Conservation (phyloP, 2,797 vertebrate genomes). For the Denticeps clupeoides region DNA sequence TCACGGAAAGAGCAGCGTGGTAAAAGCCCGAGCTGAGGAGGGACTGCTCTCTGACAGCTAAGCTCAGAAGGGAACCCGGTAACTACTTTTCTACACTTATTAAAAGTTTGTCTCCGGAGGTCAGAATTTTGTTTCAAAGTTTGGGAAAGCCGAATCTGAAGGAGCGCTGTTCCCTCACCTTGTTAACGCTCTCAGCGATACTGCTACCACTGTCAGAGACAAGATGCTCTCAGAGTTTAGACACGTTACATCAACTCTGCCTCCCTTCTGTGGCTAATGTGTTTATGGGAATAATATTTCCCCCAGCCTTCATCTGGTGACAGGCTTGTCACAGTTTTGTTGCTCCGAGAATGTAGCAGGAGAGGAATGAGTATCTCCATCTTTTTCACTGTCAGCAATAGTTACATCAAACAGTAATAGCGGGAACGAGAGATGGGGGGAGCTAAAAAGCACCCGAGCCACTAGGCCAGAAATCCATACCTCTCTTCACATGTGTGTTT, state of each 20-base stretch:
- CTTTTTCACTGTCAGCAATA: no score
- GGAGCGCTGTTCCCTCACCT: constrained; percentile 7
- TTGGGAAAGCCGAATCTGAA: constrained; percentile 9
- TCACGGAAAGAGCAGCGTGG: neutral
- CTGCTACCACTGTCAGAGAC: constrained; percentile 8
- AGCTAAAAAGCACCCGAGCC: no score
- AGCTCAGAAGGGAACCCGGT: constrained; percentile 11
- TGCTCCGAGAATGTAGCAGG: constrained; percentile 8
- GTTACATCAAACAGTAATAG: neutral
- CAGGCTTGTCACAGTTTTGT: constrained; percentile 12
- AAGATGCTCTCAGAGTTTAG: constrained; percentile 4
- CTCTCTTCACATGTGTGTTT: neutral
- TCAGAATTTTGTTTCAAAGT: no score
- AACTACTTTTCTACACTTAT: constrained; percentile 24
- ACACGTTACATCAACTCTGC: constrained; percentile 1
- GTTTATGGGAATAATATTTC: constrained; percentile 10
- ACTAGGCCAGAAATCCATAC: no score
- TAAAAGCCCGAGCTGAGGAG: neutral
- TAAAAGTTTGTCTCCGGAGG: constrained; percentile 22
- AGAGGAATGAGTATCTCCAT: neutral
- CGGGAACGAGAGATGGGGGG: neutral
- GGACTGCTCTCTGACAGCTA: constrained; percentile 15
- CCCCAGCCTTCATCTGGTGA: neutral
- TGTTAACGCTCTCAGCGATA: constrained; percentile 14
- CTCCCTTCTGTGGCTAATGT: constrained; percentile 10